Conservation (phyloP, 2,797 vertebrate species). For the Peromyscus nudipes region DNA sequence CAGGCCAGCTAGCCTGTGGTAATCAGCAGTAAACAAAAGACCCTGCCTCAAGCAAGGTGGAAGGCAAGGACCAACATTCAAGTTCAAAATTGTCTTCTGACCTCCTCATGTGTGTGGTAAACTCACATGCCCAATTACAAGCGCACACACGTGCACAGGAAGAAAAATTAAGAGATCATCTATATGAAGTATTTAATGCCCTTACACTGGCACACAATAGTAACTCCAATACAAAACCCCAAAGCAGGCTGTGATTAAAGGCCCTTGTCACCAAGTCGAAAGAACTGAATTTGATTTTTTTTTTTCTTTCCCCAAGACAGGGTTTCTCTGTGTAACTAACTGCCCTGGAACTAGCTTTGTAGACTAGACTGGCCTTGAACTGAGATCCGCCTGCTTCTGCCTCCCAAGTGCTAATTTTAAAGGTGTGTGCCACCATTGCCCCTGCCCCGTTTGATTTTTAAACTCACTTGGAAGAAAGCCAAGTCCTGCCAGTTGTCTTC, state of each 20-base stretch:
- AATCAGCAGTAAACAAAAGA: not conserved
- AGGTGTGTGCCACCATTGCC: not conserved
- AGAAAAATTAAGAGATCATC: conserved; percentile 16
- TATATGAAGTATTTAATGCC: not conserved
- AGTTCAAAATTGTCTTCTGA: not conserved
- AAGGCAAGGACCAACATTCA: not conserved
- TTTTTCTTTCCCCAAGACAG: not conserved
- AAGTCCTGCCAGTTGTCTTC: not conserved
- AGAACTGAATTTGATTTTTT: not conserved
- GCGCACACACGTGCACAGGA: not conserved
- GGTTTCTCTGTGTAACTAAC: not conserved
- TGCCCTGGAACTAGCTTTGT: not conserved
- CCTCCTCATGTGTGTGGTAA: not conserved
- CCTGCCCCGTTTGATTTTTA: not conserved
- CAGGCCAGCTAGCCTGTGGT: not conserved
- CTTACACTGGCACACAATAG: not conserved
- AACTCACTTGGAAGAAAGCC: not conserved
- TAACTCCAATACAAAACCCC: conserved; percentile 36
- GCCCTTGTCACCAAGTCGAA: not conserved
- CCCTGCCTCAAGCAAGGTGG: not conserved
- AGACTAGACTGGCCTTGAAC: not conserved
- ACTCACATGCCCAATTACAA: not conserved
- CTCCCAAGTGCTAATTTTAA: not conserved
- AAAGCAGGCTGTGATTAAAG: not conserved
- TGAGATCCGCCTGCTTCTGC: not conserved